These are phyloP conservation scores for Acrocephalus arundinaceus DNA, from an alignment of 2,113 vertebrate species.

Conservation along the genomic window DNA sequence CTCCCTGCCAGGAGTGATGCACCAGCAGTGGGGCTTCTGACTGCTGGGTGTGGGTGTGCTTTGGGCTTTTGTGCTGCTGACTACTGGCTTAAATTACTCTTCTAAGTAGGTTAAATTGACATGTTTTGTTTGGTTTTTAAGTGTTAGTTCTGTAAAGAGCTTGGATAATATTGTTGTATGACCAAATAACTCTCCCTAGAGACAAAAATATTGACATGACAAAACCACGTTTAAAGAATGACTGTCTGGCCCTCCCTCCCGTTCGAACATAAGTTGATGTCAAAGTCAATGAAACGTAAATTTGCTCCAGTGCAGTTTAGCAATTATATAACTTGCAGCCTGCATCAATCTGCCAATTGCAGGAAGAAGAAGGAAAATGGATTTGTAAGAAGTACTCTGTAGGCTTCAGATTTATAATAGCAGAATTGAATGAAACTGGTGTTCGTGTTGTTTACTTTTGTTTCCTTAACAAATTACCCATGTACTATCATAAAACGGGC, in stretches of 20 bases:
- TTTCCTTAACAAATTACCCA: neutral
- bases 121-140: neutral
- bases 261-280: neutral
- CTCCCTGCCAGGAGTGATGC: neutral
- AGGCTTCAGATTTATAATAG: neutral
- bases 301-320: neutral
- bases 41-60: neutral
- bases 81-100: neutral
- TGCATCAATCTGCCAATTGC: neutral
- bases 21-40: neutral
- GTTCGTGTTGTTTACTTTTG: neutral
- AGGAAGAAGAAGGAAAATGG: neutral
- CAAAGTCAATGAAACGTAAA: neutral
- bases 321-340: neutral
- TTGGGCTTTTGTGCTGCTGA: neutral
- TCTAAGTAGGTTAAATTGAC: slow-evolving; percentile 12
- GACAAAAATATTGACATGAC: slow-evolving; percentile 18
- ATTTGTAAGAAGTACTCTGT: neutral
- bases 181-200: slow-evolving; percentile 28
- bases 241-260: neutral
- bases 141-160: slow-evolving; percentile 12
- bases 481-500: neutral
- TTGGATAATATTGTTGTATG: slow-evolving; percentile 12
- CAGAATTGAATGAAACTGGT: neutral
- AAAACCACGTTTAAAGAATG: neutral